Evolutionary conservation across 2,888 invertebrate species (phyloP).

Genomic region (Glomeris marginata): DNA sequence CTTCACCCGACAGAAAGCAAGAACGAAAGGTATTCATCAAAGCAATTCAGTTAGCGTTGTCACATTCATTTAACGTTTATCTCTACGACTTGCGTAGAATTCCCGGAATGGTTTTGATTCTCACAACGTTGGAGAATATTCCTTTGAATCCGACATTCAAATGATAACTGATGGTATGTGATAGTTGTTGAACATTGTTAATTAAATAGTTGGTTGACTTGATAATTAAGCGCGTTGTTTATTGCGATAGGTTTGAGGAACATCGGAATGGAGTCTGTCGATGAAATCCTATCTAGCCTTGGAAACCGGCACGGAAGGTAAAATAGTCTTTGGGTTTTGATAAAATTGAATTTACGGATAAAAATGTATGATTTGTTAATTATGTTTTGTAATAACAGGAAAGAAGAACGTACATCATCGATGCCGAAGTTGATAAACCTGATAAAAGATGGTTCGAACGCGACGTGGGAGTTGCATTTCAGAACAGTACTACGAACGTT

Average conservation of each 20-base stretch:
- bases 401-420: slow-evolving; percentile 29
- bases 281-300: too few relatives aligned
- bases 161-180: background rate
- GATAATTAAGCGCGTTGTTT: background rate
- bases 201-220: background rate
- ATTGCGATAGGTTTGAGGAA: background rate
- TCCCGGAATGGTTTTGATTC: background rate
- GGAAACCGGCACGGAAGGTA: too few relatives aligned
- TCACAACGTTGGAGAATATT: background rate
- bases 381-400: background rate
- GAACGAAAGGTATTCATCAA: slow-evolving; percentile 30
- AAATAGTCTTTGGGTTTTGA: too few relatives aligned
- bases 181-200: background rate
- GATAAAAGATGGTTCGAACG: slow-evolving; percentile 32
- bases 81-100: too few relatives aligned
- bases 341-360: background rate
- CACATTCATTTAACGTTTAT: background rate
- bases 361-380: background rate
- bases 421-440: slow-evolving; percentile 32
- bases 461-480: slow-evolving; percentile 40
- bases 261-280: background rate
- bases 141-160: background rate
- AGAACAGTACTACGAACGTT: slow-evolving; percentile 32
- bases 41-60: slow-evolving; percentile 26
- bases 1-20: slow-evolving; percentile 24